Evolutionary conservation across 2,113 vertebrate genomes (phyloP).

Genomic region (Lepisosteus oculatus): DNA sequence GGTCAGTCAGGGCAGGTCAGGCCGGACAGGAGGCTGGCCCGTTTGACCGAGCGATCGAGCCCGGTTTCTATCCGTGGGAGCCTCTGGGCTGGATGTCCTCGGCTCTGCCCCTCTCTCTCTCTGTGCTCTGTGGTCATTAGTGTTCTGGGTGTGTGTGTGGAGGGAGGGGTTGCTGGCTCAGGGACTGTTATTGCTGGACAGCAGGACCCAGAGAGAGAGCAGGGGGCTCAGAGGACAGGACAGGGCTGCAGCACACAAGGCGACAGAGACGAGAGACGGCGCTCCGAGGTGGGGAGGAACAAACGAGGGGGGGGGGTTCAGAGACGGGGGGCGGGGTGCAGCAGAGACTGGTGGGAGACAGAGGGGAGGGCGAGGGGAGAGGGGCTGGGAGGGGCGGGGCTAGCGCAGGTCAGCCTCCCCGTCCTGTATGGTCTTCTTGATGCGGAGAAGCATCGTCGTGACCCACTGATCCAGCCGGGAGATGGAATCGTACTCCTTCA

Average conservation of each 20-base stretch:
- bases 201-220: neutral
- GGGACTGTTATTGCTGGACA: slow-evolving; percentile 5
- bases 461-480: slow-evolving; percentile 75
- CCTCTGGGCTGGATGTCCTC: neutral
- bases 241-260: neutral
- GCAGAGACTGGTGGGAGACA: neutral
- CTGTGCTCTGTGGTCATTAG: neutral
- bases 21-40: neutral
- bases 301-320: neutral
- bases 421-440: slow-evolving; percentile 74
- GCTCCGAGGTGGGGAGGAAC: neutral
- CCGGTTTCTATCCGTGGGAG: neutral
- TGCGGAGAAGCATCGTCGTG: slow-evolving; percentile 71
- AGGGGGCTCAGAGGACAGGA: too few relatives aligned
- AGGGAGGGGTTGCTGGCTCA: neutral
- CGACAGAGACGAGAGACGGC: too few relatives aligned
- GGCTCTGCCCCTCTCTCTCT: too few relatives aligned
- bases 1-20: neutral
- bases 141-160: neutral
- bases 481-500: slow-evolving; percentile 75
- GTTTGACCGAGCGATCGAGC: neutral
- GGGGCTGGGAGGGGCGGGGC: neutral
- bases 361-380: neutral
- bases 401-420: slow-evolving; percentile 66
- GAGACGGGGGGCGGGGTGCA: neutral